Evolutionary conservation across 2,888 invertebrate species (phyloP), one percentile per base, ranked within the genome.

Genomic region (Agrotis clavis): DNA sequence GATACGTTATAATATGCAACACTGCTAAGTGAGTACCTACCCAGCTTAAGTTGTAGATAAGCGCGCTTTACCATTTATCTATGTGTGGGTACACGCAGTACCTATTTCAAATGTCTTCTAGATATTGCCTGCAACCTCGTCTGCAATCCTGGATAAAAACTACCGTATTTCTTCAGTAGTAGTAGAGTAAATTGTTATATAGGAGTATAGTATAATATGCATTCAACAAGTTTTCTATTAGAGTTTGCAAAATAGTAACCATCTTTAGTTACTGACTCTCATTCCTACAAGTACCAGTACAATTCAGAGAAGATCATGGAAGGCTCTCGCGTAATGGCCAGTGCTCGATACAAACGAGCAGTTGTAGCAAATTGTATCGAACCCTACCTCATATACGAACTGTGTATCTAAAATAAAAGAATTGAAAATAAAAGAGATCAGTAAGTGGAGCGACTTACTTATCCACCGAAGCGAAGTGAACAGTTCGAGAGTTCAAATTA

Each of bases 301-400:
- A n/a, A 35, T 35, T 3, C 19, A 19, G 35, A 1, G n/a, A n/a
- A 41, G 69, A 69, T 53, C 62, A 59, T 18, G 11, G 25, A 50
- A 21, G 41, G 16, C 70, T 41, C 54, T 21, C 60, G 13, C 4
- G 35, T 50, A 45, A 50, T 14, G 35, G 30, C 47, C 50, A 67
- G 47, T 35, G 9, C 50, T 68, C 62, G 51, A 68, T 35, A 78
- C 79, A 60, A 66, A 67, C 50, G 68, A 67, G 41, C 80, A 48
- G 67, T 74, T 59, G 69, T 21, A 69, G n/a, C 6, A 63, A 74
- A 78, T 63, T 47, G 59, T 51, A 41, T 45, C 45, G 47, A 60
- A 54, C 48, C 50, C 35, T 30, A 14, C n/a, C 53, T 53, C 51
- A 45, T 65, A 41, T 65, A 18, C 41, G 41, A 41, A 41, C 41